A percentile compares a stretch with the other conserved stretches of the same genome.
Evolutionary conservation across 2,113 vertebrate genomes (phyloP).

Genomic region (Neolamprologus toae): DNA sequence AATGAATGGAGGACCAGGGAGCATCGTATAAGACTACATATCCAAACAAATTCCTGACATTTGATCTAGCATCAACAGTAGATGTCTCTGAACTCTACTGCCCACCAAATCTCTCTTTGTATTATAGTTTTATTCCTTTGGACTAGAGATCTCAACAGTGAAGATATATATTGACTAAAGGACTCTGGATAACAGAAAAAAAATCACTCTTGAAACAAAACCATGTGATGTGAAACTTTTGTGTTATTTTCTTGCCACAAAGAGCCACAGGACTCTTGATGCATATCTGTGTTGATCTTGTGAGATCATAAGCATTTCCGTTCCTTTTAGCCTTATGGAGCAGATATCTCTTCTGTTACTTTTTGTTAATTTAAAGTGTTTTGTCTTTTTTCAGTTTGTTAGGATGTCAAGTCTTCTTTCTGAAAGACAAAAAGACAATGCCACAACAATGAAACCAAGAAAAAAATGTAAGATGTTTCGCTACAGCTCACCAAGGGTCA

Average conservation of each 20-base stretch:
- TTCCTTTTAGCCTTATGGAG: conserved; percentile 63
- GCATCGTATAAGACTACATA: conserved; percentile 25
- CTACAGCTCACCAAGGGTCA: conserved; percentile 25
- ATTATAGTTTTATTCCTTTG: conserved; percentile 58
- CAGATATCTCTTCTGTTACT: conserved; percentile 32
- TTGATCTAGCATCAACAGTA: conserved; percentile 43
- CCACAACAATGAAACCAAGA: conserved; percentile 20
- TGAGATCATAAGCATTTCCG: conserved; percentile 55
- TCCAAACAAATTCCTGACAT: conserved; percentile 35
- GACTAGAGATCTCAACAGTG: conserved; percentile 38
- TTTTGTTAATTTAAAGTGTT: conserved; percentile 33
- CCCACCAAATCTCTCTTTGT: conserved; percentile 60
- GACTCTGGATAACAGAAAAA: conserved; percentile 43
- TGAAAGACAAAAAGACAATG: conserved; percentile 29
- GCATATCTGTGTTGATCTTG: conserved; percentile 60
- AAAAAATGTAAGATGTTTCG: conserved; percentile 40
- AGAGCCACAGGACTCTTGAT: conserved; percentile 49
- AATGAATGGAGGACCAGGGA: neutral
- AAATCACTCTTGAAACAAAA: conserved; percentile 33
- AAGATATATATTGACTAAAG: conserved; percentile 59
- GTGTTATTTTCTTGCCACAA: conserved; percentile 51
- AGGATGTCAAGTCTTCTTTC: conserved; percentile 50
- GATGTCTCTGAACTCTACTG: conserved; percentile 44
- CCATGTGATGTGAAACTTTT: conserved; percentile 60
- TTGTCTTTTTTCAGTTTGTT: conserved; percentile 54